These are phyloP conservation scores for Araneus ventricosus DNA, from an alignment of 1,140 invertebrate species.

Conservation along the genomic window DNA sequence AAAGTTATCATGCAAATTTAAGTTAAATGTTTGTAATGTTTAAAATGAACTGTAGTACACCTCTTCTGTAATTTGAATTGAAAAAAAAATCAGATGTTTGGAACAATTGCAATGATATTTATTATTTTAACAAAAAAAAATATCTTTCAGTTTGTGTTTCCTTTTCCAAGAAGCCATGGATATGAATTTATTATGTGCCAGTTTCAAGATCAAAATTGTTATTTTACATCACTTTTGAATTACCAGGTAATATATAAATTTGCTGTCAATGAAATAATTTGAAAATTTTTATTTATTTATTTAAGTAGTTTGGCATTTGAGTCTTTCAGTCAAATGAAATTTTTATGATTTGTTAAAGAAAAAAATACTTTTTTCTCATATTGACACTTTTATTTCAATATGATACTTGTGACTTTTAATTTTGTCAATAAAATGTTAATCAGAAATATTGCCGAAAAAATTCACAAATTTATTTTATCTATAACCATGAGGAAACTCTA, in stretches of 20 bases:
- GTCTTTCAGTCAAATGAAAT: background rate
- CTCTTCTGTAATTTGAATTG: background rate
- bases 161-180: slow-evolving; percentile 89
- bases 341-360: background rate
- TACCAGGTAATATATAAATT: slow-evolving; percentile 86
- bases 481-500: no score
- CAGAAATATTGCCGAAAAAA: no score
- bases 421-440: no score
- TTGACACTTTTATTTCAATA: background rate
- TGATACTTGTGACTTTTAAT: background rate
- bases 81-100: background rate
- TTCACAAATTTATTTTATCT: no score
- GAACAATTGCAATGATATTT: no score
- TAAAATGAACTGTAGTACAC: background rate
- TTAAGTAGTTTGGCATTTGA: background rate
- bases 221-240: slow-evolving; percentile 92
- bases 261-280: background rate
- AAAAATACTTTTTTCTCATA: background rate
- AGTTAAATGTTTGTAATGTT: background rate
- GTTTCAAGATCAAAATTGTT: slow-evolving; percentile 87
- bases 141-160: slow-evolving; percentile 86
- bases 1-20: background rate
- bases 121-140: background rate
- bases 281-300: background rate
- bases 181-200: slow-evolving; percentile 94